Evolutionary conservation across 1,140 invertebrate species (phyloP).

Genomic region (Conus ventricosus): DNA sequence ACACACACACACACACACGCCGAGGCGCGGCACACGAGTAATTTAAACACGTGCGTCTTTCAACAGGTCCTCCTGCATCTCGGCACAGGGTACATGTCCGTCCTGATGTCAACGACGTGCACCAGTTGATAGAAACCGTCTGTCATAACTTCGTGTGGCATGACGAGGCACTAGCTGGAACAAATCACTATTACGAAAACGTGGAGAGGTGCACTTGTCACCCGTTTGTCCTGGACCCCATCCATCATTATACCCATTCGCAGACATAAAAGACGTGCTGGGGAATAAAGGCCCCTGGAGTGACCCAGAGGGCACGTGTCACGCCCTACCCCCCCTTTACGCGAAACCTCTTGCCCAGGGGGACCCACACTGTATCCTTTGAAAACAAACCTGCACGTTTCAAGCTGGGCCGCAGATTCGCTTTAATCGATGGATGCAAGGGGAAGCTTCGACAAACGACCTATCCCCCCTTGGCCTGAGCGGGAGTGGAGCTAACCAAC

Average conservation of each 20-base stretch:
- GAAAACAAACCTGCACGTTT: conserved; percentile 52
- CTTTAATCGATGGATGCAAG: too few species aligned
- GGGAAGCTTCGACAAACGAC: too few species aligned
- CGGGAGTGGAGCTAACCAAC: too few species aligned
- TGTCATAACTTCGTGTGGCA: conserved; percentile 43
- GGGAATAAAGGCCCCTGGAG: not conserved
- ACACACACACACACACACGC: too few species aligned
- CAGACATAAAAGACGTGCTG: conserved; percentile 12
- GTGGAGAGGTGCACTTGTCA: conserved; percentile 58
- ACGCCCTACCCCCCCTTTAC: not conserved
- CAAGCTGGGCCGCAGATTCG: conserved; percentile 28
- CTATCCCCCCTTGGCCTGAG: too few species aligned
- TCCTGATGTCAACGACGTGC: conserved; percentile 45
- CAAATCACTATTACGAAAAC: conserved; percentile 79
- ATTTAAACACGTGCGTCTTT: too few species aligned
- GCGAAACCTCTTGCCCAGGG: conserved; percentile 87
- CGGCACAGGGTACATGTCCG: not conserved
- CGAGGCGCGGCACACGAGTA: too few species aligned
- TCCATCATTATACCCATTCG: conserved; percentile 41
- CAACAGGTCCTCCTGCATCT: not conserved
- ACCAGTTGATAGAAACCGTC: conserved; percentile 40
- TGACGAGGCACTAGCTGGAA: conserved; percentile 71
- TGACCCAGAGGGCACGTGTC: not conserved
- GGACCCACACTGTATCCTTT: conserved; percentile 54
- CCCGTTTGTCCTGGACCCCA: conserved; percentile 50